phyloP scores from a whole-genome alignment of 2,113 vertebrate genomes.

The Anguilla rostrata region DNA sequence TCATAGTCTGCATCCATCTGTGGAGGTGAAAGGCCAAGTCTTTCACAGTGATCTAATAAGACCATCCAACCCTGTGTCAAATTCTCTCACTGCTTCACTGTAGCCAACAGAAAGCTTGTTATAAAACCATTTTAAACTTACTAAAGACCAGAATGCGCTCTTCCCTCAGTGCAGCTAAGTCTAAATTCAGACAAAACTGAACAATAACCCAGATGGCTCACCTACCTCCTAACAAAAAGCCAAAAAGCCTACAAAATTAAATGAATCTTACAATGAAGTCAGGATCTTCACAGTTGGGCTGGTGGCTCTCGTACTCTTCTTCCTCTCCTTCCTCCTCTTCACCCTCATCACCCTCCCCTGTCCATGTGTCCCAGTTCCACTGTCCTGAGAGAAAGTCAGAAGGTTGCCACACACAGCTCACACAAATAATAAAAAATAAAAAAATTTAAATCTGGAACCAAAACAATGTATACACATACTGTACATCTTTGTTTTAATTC shows the following conservation, averaged over 20 bases:
- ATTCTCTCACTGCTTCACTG: too few relatives aligned
- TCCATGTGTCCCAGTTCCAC: conserved; percentile 90
- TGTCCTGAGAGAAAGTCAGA: conserved; percentile 61
- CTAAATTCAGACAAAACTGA: background rate
- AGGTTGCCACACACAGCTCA: too few relatives aligned
- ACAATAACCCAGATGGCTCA: background rate
- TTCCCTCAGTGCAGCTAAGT: background rate
- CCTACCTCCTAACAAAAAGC: background rate
- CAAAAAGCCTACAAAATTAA: background rate
- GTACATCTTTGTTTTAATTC: background rate
- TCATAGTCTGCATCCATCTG: conserved; percentile 91
- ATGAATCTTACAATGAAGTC: conserved; percentile 72
- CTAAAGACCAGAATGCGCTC: background rate
- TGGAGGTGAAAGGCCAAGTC: background rate
- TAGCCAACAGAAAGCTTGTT: too few relatives aligned
- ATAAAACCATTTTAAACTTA: background rate
- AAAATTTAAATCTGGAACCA: background rate
- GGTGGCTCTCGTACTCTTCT: conserved; percentile 27
- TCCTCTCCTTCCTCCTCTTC: conserved; percentile 19
- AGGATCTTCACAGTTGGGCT: conserved; percentile 78
- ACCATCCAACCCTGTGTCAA: background rate
- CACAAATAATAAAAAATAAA: background rate
- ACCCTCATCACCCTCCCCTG: conserved; percentile 49
- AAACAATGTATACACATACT: background rate
- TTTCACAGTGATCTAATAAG: background rate